phyloP scores from a whole-genome alignment of 2,888 invertebrate genomes.

The Saturnia japonica region DNA sequence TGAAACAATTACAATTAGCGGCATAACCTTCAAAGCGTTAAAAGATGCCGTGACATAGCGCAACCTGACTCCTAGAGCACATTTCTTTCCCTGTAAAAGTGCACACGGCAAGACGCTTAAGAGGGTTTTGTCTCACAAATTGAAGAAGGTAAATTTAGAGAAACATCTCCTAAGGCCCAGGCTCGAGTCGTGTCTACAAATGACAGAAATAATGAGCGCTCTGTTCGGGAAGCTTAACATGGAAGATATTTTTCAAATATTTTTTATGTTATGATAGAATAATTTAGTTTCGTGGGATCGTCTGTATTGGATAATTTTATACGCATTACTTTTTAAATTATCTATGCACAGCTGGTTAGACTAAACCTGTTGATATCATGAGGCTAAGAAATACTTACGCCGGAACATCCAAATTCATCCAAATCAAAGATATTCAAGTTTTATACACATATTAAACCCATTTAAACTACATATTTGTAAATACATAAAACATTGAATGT shows the following conservation, averaged over 20 bases:
- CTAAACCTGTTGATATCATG: neutral
- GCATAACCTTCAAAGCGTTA: neutral
- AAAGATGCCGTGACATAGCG: neutral
- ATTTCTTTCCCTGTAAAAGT: slow-evolving; percentile 18
- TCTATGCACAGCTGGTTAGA: neutral
- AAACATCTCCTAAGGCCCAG: slow-evolving; percentile 27
- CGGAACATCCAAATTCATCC: too few species aligned
- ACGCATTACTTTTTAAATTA: neutral
- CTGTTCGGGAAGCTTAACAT: slow-evolving; percentile 13
- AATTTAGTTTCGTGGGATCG: neutral
- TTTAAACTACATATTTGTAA: too few species aligned
- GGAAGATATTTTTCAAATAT: neutral
- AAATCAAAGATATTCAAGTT: too few species aligned
- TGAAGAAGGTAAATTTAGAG: slow-evolving; percentile 36
- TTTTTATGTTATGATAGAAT: slow-evolving; percentile 16
- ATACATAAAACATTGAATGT: too few species aligned
- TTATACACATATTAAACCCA: too few species aligned
- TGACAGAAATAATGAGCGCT: slow-evolving; percentile 21
- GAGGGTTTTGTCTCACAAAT: slow-evolving; percentile 36
- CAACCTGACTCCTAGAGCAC: slow-evolving; percentile 13
- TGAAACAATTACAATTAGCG: neutral
- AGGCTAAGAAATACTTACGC: neutral
- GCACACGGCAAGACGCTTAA: slow-evolving; percentile 23
- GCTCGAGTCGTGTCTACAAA: slow-evolving; percentile 21
- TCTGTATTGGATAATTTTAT: neutral